Evolutionary conservation across 2,888 invertebrate genomes (phyloP), one percentile per base, ranked within the genome.

Genomic region (Empis stercorea): DNA sequence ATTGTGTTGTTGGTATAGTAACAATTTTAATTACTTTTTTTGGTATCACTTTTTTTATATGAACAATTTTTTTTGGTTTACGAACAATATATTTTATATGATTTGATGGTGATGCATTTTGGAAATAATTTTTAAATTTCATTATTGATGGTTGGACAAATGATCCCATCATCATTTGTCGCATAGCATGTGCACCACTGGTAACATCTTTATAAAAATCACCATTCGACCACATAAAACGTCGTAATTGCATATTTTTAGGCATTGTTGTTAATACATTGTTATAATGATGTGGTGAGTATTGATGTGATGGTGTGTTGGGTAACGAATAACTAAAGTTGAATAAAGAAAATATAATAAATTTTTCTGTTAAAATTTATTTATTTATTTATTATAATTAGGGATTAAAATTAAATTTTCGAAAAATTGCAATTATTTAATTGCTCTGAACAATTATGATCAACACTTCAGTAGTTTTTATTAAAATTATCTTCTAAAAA

Each of bases 171-270:
- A 46, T 14, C 58, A 65, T 61, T 3, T 57, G 55, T 45, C 59
- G 59, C 61, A 66, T 61, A 4, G 55, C 58, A 15, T 56, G 53
- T 3, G 63, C 63, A 3, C 62, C 59, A 1, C 53, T 54, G 10
- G 60, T 61, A 45, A 51, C 43, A 20, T 50, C 52, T 6, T 61
- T 57, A 56, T 65, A 56, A 0, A 64, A 43, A 1, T 56, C 58
- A 20, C 60, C 51, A 65, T 60, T 10, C 61, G 59, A 23, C 68
- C 68, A 68, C 68, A 68, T 66, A 41, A 68, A 67, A 23, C 68
- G 66, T 0, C 68, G 61, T 15, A 39, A 17, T 48, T 67, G 65
- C 36, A 64, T 60, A 56, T 59, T 62, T 45, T 43, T 44, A 43
- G 49, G 50, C 46, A 34, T 30, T 15, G 17, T 36, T 37, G 41